Base-by-base conservation (phyloP, 1,140 invertebrate species). In the Brachionus plicatilis region DNA sequence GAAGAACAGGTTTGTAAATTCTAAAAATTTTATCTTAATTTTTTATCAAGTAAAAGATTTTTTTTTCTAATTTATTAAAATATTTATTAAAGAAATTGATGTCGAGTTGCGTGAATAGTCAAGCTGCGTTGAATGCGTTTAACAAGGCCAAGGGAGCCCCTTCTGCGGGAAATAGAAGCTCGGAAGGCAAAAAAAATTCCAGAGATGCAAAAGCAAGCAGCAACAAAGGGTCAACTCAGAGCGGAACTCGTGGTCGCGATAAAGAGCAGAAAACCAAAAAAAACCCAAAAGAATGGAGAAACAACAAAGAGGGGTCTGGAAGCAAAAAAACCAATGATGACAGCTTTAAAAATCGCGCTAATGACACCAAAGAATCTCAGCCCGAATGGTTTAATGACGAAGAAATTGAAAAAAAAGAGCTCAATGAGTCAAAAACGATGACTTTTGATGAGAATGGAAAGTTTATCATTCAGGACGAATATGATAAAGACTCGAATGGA, bases 1-100 rank as follows among this genome's bases (percentile, higher is more conserved):
- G 94, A 95, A 87, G 94, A 95, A 91, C 92, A 92, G 89, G 93
- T 94, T 89, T 89, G 88, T 50, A 12, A 11, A 43, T 37, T 41
- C 27, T 78, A 68, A 66, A 14, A 27, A 41, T 12, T 72, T 72
- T 1, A 72, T 37, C 17, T 72, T 2, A 33, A 33, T 6, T 37
- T 37, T 37, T 7, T 37, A 7, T 29, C 27, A 29, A 29, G 3
- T n/a, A 29, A 29, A 29, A 37, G 7, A 37, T 37, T 37, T 37
- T 37, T 37, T 37, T 37, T 37, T 2, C 27, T 29, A 29, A 29
- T 29, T 29, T 29, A 29, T 29, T 2, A 29, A 29, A 29, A 29
- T 29, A 37, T 37, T 7, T 20, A 17, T 75, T 17, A 75, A 75
- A 80, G 78, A 80, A 80, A 43, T 53, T 33, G 29, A 53, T 80